Base-by-base conservation (phyloP, 2,888 invertebrate species). In the Phymatocera aterrima region DNA sequence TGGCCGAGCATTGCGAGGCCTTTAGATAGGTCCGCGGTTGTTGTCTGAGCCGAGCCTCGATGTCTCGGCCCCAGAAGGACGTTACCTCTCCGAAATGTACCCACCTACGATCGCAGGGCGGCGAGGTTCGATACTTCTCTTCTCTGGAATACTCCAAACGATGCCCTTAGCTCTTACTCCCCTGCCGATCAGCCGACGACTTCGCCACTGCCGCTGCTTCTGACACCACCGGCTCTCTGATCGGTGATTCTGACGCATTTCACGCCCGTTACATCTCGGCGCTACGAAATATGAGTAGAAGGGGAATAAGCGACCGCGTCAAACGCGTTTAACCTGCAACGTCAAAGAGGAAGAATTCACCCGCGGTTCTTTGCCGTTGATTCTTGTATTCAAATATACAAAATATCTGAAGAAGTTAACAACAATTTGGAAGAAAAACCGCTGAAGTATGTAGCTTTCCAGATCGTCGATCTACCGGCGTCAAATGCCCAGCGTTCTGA, bases 241-340 rank as follows among this genome's bases (percentile, higher is more conserved):
- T 72, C 51, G 51, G n/a, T 54, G 31, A 72, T 51, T 51, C 34
- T 72, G 72, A 72, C 72, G 72, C 18, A 51, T 72, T 72, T 57
- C 57, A 57, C 57, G 21, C 57, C 15, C n/a, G 37, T 10, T 75
- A 40, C 15, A 57, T 18, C 54, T 57, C 28, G 10, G 8, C 48
- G 24, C n/a, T 10, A 28, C 40, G 40, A 54, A 57, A 57, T 54
- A 75, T 57, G 57, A 75, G 75, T 40, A 28, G 40, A 75, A 12
- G 6, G 57, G 8, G 40, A 51, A 51, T 28, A 31, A 46, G 37
- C n/a, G 46, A 21, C 21, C 51, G 72, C 51, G 54, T 18, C 34
- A 46, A 46, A 68, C 46, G 18, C 72, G 51, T 34, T 72, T 72
- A 54, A 72, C 48, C 51, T n/a, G n/a, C n/a, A 72, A 72, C 31